phyloP scores from a whole-genome alignment of 2,797 vertebrate species.

The Avahi laniger region DNA sequence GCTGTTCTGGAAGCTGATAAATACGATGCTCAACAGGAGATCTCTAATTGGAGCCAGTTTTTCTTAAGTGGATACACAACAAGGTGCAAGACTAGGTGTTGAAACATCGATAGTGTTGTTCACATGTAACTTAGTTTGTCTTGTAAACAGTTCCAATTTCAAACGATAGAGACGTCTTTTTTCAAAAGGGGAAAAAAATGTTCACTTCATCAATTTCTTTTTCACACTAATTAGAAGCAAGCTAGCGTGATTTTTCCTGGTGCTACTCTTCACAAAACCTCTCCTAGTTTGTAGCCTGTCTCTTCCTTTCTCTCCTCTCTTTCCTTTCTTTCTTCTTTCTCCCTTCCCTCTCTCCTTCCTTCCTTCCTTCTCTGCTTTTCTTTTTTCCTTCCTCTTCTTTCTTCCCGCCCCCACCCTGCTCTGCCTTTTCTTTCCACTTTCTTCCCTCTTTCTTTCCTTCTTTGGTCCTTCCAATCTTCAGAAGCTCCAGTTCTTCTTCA shows the following conservation, averaged over 20 bases:
- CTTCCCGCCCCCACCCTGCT: not conserved
- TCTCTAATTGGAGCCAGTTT: conserved; percentile 77
- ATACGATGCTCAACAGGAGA: conserved; percentile 74
- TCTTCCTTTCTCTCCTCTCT: not conserved
- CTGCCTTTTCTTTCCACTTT: not conserved
- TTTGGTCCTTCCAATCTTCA: not conserved
- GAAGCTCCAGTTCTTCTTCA: not conserved
- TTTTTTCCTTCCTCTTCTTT: not conserved
- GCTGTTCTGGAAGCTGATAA: conserved; percentile 78
- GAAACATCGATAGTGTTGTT: not conserved
- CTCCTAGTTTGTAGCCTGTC: not conserved
- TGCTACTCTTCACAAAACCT: not conserved
- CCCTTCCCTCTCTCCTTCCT: not conserved
- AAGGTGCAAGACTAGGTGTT: not conserved
- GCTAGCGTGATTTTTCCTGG: not conserved
- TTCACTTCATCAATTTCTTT: conserved; percentile 14
- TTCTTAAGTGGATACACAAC: conserved; percentile 74
- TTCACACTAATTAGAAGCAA: conserved; percentile 56
- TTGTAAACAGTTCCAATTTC: conserved; percentile 66
- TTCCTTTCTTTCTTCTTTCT: too few species aligned
- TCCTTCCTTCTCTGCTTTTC: not conserved
- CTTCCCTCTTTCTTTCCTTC: not conserved
- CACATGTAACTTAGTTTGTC: conserved; percentile 59
- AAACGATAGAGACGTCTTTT: conserved; percentile 1
- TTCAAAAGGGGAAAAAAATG: not conserved